Evolutionary conservation across 2,888 invertebrate species (phyloP), one percentile per base, ranked within the genome.

Genomic region (Drosophila paracracens): DNA sequence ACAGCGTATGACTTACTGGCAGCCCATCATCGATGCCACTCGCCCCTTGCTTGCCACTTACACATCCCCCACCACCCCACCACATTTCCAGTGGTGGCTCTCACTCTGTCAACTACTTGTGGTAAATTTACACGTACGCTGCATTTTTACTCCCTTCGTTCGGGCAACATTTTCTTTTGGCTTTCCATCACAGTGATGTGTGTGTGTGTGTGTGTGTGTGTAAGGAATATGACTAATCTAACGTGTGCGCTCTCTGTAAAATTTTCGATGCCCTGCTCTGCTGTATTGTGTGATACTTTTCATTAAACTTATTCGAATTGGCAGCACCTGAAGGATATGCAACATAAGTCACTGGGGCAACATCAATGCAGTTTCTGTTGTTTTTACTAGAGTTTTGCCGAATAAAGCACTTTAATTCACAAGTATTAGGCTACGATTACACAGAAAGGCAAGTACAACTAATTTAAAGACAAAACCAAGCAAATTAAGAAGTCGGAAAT

Each of bases 41-140:
- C 25, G 25, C 46, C 8, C 46, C 46, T 46, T 16, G 16, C 21
- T 46, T 46, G 46, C 21, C 21, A 46, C 67, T 53, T 67, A 48
- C 38, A 25, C 52, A 48, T 25, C n/a, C 6, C 25, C 5, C 4
- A 29, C 35, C 31, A 4, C 11, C 8, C 4, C 13, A 21, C 25
- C 11, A 18, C 35, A 46, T 40, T n/a, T 35, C 27, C 35, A 43
- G 35, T 18, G 2, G 53, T 33, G 50, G 27, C 31, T 18, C 36
- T 25, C 63, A 38, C 13, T 38, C 21, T 36, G 60, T 57, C 70
- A 70, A 76, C 81, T 79, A 73, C 85, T 89, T 89, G 90, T 58
- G 90, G 86, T 88, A 79, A 81, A 89, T 86, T 89, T 86, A 86
- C 85, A 86, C 85, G 85, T 89, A 89, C 90, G 69, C 70, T 89